Evolutionary conservation across 2,888 invertebrate species (phyloP).

Genomic region (Synergus laeviventris): DNA sequence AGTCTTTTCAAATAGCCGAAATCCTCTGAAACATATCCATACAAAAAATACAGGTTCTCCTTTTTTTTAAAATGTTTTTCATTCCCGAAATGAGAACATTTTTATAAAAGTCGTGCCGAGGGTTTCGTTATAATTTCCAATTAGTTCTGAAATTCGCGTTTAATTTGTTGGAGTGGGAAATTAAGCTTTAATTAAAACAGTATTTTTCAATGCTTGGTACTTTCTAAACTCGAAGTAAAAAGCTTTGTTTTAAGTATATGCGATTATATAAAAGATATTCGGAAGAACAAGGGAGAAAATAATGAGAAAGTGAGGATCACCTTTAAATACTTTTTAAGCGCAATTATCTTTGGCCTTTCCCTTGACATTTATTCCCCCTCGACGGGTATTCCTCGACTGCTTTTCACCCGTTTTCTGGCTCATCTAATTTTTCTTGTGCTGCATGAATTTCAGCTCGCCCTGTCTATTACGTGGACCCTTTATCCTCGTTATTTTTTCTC

Average conservation of each 20-base stretch:
- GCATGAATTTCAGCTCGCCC: neutral
- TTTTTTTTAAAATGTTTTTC: too few species aligned
- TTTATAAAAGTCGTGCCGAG: too few species aligned
- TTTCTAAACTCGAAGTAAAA: neutral
- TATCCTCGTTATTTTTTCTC: neutral
- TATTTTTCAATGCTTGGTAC: neutral
- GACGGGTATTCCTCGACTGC: neutral
- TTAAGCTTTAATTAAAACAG: neutral
- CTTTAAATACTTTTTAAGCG: conserved; percentile 5
- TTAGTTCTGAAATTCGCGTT: too few species aligned
- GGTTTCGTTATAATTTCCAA: too few species aligned
- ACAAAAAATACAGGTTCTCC: too few species aligned
- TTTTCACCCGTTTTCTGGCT: neutral
- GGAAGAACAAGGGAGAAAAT: neutral
- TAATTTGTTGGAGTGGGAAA: neutral
- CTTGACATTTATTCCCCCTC: neutral
- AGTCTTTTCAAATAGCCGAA: neutral
- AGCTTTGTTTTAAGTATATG: neutral
- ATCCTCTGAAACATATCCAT: neutral
- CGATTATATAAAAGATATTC: neutral
- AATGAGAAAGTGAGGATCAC: neutral
- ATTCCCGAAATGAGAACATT: too few species aligned
- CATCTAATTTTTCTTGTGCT: conserved; percentile 8
- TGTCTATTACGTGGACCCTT: neutral
- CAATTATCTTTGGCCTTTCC: neutral